Conservation (phyloP, 2,113 vertebrate species). For the Antechinus stuartii region DNA sequence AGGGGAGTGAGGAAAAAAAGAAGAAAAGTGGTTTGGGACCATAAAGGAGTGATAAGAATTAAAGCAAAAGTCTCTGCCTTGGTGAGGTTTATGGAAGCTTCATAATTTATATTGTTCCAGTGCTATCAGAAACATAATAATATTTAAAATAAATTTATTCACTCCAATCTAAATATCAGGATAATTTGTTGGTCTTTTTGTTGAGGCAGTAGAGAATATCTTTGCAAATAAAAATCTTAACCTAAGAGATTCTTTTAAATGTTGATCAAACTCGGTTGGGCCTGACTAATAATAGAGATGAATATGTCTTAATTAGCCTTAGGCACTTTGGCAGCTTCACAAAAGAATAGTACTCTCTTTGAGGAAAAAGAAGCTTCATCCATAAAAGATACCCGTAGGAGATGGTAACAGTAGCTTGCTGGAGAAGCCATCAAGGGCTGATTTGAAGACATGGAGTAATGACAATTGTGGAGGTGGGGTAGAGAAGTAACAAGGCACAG, state of each 20-base stretch:
- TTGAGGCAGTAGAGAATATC: background rate
- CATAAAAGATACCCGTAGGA: background rate
- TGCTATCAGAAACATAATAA: background rate
- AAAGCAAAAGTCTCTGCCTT: background rate
- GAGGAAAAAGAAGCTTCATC: background rate
- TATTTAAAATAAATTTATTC: background rate
- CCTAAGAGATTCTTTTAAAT: background rate
- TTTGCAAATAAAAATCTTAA: background rate
- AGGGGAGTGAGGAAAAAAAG: background rate
- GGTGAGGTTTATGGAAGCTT: background rate
- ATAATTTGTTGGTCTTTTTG: background rate
- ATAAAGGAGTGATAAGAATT: background rate
- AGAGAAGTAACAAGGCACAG: background rate
- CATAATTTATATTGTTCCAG: background rate
- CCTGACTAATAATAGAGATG: background rate
- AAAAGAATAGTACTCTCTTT: background rate
- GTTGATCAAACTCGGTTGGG: background rate
- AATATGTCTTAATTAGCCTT: background rate
- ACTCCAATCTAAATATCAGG: background rate
- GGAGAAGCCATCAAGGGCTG: background rate
- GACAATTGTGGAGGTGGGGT: background rate
- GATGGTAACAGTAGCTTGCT: background rate
- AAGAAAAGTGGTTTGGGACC: background rate
- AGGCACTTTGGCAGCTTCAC: background rate
- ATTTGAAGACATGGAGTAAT: background rate